Conservation (phyloP, 2,797 vertebrate genomes). For the Poeciliopsis gracilis region DNA sequence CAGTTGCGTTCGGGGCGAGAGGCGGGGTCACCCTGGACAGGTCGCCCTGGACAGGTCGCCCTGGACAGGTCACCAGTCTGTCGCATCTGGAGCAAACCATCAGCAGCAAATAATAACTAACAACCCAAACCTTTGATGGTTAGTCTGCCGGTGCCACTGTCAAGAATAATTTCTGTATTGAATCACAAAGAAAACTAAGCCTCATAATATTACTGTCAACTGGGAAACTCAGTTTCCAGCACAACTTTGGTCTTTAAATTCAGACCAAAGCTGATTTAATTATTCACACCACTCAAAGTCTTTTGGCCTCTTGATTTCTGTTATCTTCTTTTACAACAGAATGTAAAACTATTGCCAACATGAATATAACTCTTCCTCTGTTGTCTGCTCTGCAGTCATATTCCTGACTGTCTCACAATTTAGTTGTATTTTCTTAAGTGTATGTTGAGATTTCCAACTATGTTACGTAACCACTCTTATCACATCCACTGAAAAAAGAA, state of each 20-base stretch:
- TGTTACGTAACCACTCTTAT: not conserved
- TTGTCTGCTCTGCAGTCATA: not conserved
- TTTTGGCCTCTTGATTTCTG: not conserved
- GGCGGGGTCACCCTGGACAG: too few species aligned
- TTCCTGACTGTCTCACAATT: not conserved
- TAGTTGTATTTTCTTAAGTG: not conserved
- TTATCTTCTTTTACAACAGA: not conserved
- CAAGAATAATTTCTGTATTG: not conserved
- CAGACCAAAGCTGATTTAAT: not conserved
- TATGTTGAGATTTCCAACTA: not conserved
- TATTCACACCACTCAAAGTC: not conserved
- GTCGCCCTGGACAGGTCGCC: too few species aligned
- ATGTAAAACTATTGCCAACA: not conserved
- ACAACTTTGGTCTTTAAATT: not conserved
- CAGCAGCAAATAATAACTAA: conserved; percentile 8
- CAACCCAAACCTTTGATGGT: not conserved
- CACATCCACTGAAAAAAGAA: not conserved
- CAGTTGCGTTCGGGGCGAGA: too few species aligned
- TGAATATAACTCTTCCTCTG: not conserved
- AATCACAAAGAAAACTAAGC: not conserved
- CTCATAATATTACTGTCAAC: not conserved
- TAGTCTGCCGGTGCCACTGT: not conserved
- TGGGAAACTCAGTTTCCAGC: not conserved
- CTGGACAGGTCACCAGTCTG: too few species aligned
- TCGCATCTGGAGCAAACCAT: conserved; percentile 17